Evolutionary conservation across 1,140 invertebrate species (phyloP).

Genomic region (Cylas formicarius): DNA sequence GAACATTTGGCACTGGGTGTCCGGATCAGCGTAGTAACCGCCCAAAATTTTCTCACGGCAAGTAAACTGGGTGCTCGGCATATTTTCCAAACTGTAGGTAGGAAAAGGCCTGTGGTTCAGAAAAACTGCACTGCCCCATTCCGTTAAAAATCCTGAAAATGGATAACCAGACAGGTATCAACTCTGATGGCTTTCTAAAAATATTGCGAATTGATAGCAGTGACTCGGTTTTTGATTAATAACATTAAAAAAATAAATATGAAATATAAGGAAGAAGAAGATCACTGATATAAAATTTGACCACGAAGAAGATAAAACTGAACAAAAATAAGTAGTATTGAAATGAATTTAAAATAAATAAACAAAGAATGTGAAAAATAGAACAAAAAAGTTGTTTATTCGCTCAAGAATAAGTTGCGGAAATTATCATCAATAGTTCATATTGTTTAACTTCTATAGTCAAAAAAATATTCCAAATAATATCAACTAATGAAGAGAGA

Average conservation of each 20-base stretch:
- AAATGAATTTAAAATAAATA: background rate
- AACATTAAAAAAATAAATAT: background rate
- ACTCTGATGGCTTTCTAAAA: background rate
- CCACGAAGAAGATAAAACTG: background rate
- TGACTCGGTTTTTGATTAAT: background rate
- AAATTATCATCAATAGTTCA: too few relatives aligned
- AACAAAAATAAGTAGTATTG: background rate
- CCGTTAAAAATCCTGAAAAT: conserved; percentile 30
- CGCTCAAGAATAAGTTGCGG: background rate
- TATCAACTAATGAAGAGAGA: too few relatives aligned
- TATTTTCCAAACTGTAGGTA: conserved; percentile 67
- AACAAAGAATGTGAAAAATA: background rate
- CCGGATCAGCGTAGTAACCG: conserved; percentile 85
- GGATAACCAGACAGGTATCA: background rate
- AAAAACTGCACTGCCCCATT: conserved; percentile 35
- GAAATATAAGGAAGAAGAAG: background rate
- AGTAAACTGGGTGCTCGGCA: conserved; percentile 79
- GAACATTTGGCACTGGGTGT: conserved; percentile 88
- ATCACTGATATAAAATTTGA: background rate
- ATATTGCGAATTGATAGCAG: background rate
- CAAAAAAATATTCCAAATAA: too few relatives aligned
- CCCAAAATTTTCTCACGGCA: conserved; percentile 83
- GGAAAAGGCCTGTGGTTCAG: conserved; percentile 51
- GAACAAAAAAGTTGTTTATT: background rate
- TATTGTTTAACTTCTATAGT: too few relatives aligned